phyloP scores from a whole-genome alignment of 2,113 vertebrate species.

The Petrocephalus microphthalmus region DNA sequence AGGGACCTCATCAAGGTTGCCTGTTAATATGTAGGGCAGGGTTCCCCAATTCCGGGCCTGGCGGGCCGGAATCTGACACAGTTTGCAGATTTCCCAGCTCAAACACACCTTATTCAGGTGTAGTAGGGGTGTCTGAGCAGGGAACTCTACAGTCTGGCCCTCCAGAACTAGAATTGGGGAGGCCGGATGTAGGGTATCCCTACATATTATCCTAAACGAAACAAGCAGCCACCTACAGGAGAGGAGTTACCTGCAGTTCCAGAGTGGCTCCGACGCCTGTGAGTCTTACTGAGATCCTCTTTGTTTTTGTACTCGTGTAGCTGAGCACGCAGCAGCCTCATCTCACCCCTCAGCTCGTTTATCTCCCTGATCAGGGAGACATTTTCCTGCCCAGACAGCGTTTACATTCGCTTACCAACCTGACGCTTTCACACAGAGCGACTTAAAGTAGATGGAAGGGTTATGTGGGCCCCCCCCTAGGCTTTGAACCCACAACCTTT shows the following conservation, averaged over 20 bases:
- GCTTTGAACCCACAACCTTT: background rate
- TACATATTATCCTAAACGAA: background rate
- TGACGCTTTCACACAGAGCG: background rate
- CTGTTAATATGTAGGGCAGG: background rate
- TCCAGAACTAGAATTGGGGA: background rate
- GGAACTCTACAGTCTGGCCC: background rate
- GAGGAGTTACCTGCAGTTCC: conserved; percentile 49
- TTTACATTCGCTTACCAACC: background rate
- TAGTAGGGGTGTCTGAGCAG: background rate
- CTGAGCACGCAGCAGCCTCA: conserved; percentile 32
- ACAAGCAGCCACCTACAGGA: background rate
- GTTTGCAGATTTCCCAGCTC: background rate
- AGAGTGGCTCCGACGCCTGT: conserved; percentile 32
- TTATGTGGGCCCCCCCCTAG: background rate
- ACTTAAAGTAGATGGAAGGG: background rate
- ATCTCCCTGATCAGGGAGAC: conserved; percentile 53
- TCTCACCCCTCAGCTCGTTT: conserved; percentile 50
- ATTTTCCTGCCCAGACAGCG: conserved; percentile 55
- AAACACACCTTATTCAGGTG: background rate
- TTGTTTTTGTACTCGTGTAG: conserved; percentile 37
- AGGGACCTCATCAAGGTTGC: background rate
- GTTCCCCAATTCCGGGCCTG: background rate
- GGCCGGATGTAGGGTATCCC: background rate
- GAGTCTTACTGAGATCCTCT: conserved; percentile 41
- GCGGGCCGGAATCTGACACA: background rate